Conservation (phyloP, 2,888 invertebrate genomes). For the Blera fallax region DNA sequence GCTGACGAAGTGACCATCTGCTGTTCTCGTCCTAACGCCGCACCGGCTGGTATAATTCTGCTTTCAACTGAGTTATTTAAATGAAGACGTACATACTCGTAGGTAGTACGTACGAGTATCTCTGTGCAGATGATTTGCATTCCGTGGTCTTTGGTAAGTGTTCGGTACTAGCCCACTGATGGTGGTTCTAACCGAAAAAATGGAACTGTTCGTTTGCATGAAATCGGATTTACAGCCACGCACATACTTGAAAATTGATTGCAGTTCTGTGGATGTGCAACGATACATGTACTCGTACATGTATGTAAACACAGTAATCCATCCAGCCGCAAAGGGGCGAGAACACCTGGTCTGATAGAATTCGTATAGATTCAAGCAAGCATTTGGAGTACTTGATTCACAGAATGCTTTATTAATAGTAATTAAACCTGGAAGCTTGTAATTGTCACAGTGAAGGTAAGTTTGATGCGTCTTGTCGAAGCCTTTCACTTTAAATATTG, state of each 20-base stretch:
- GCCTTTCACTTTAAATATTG: conserved; percentile 3
- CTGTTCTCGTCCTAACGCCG: neutral
- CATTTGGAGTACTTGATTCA: conserved; percentile 11
- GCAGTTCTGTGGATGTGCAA: conserved; percentile 15
- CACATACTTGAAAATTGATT: conserved; percentile 31
- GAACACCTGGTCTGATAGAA: conserved; percentile 39
- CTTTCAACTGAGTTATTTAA: conserved; percentile 36
- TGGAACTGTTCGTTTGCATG: conserved; percentile 30
- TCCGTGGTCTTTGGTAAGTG: conserved; percentile 3
- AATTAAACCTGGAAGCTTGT: conserved; percentile 38
- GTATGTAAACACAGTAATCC: conserved; percentile 2
- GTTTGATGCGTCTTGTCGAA: neutral
- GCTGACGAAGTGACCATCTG: conserved; percentile 39
- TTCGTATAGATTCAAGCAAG: neutral
- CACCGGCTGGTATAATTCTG: conserved; percentile 9
- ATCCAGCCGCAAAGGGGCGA: neutral
- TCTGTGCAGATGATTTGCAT: conserved; percentile 28
- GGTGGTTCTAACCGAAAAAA: neutral
- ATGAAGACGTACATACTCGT: conserved; percentile 25
- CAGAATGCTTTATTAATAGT: conserved; percentile 13
- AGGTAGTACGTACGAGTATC: neutral
- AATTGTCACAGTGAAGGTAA: neutral
- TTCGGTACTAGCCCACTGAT: neutral
- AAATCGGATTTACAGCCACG: conserved; percentile 38
- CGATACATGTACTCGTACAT: conserved; percentile 11